Evolutionary conservation across 92 coral and sea anemone genomes (phyloP), one percentile per base, ranked within the genome.

Genomic region (Palythoa grandis): DNA sequence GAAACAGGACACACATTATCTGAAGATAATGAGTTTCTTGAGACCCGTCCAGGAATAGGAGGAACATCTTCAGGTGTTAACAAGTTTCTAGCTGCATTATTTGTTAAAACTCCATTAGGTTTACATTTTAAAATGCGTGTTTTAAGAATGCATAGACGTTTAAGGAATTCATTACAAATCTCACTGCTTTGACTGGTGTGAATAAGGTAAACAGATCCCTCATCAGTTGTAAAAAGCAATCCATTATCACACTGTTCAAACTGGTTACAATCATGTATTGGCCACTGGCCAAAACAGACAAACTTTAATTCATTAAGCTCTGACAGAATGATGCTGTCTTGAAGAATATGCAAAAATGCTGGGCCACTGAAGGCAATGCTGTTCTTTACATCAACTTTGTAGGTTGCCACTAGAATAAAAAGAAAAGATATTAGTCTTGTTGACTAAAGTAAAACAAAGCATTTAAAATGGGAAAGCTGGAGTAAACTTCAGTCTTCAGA

Each of bases 261-360:
- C 72, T 80, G 85, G 19, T 70, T 80, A 35, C 61, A 80, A 65
- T 80, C 85, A 29, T 22, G 74, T 24, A 80, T 66, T 40, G 74
- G 75, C 85, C 85, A 80, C 61, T 66, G 85, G 40, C 74, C 85
- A 80, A 60, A 43, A 22, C 60, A 69, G 16, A 43, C 48, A 24
- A 80, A 48, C 75, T 66, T 22, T 12, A 66, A 48, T 24, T 67
- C 75, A 29, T 23, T 66, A 37, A 63, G 60, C 37, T 40, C 65
- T 43, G 85, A 65, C 85, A 80, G 19, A 39, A 80, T 66, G 20
- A 80, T 63, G 74, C 74, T 47, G 57, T 25, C 73, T 15, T 80
- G 22, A 20, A 67, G 56, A 48, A 80, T 47, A 43, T 80, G 85
- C 73, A 80, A 20, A 80, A 80, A 80, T 80, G 85, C 85, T 65